Evolutionary conservation across 2,113 vertebrate species (phyloP), one percentile per base, ranked within the genome.

Genomic region (Campylomormyrus numenius): DNA sequence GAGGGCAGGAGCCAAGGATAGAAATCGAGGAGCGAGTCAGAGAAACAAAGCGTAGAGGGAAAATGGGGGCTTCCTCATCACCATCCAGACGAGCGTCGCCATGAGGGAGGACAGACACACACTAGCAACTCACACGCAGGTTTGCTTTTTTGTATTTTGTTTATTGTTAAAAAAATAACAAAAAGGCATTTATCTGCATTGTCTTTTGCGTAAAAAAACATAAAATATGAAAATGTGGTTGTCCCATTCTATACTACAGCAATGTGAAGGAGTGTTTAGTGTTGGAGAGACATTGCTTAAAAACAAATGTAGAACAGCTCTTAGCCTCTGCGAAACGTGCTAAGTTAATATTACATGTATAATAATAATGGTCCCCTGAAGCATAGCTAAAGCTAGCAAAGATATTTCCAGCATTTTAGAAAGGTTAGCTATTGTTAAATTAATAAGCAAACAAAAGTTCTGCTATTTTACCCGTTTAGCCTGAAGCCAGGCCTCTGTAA

Each of bases 131-230:
- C 50, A 85, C 77, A 89, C 77, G 24, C 6, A 3, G 8, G 27
- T 85, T 31, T 66, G 58, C 49, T 50, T 58, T 89, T 50, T 89
- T 48, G 52, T 89, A 17, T 62, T 27, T 85, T 31, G 42, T 89
- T 89, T 89, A 89, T 89, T 89, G 50, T 46, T 53, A 85, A 84
- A 89, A 58, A 7, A 84, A 52, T 46, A 62, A 89, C 35, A 89
- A 84, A 84, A 89, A 53, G 21, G 88, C 80, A 46, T 50, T 87
- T 88, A 52, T 10, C 27, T 17, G 49, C 88, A 89, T 80, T 31
- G 66, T 89, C 48, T 58, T 50, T 77, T n/a, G 45, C 48, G 1
- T 45, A 50, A 48, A 31, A 50, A 15, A 77, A 50, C 88, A 74
- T 24, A 89, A 52, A 48, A 46, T 27, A 27, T 70, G 31, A 77